Base-by-base conservation (phyloP, 1,140 invertebrate genomes). In the Drosophila ercepeae region DNA sequence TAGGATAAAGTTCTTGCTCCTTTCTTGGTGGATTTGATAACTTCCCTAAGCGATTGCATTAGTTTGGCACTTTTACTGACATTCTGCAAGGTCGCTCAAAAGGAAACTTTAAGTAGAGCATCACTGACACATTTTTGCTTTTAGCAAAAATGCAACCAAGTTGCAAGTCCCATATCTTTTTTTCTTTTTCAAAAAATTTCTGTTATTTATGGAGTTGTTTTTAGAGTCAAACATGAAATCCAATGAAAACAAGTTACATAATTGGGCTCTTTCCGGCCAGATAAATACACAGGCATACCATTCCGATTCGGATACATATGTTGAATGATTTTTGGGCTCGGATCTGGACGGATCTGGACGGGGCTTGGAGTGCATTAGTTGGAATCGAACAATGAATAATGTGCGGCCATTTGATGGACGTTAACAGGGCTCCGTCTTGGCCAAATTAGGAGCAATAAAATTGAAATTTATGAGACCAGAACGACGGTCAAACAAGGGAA, bases 151-250 rank as follows among this genome's bases (percentile, higher is more conserved):
- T 72, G 69, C 49, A 63, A 44, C 44, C 32, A 71, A 71, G 45
- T 50, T 53, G 46, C 25, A 11, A n/a, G n/a, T n/a, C n/a, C n/a
- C 21, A 6, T 60, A 39, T 52, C 6, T 21, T 36, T 29, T 19
- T 4, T 7, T 5, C 11, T 39, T 16, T 34, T 11, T 16, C 7
- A 14, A 32, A 45, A 39, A 61, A 45, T 60, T 60, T 72, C 41
- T 78, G 69, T 72, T 72, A 83, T 83, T 83, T 83, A 83, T 83
- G 76, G 67, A 63, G 57, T 48, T 83, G 81, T 86, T 83, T 75
- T 86, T 39, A 32, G 60, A 68, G 60, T 14, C 46, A 63, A 52
- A 53, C 69, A 48, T 52, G 58, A 19, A 58, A 45, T 42, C 52
- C 67, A 27, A 64, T 55, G 73, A 79, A 79, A 81, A 83, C 77